Conservation (phyloP, 2,797 vertebrate genomes). For the Selene dorsalis region DNA sequence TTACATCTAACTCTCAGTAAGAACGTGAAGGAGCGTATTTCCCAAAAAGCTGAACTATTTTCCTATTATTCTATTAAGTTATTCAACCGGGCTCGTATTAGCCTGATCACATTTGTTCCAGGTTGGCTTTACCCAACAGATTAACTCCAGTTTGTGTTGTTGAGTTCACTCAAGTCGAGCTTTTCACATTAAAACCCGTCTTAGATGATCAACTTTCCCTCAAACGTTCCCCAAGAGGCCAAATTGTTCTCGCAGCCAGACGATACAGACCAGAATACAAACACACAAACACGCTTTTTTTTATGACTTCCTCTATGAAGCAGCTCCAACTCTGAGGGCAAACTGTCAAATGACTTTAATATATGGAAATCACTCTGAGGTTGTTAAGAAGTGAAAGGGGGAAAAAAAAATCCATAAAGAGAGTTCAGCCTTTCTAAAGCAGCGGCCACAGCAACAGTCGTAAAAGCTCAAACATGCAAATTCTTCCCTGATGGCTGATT, state of each 20-base stretch:
- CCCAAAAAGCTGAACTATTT: neutral
- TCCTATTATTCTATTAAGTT: no score
- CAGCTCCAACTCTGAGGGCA: neutral
- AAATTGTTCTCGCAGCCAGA: slow-evolving; percentile 6
- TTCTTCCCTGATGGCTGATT: slow-evolving; percentile 54
- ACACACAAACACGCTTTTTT: neutral
- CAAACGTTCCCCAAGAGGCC: neutral
- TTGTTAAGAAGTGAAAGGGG: slow-evolving; percentile 21
- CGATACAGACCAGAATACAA: slow-evolving; percentile 16
- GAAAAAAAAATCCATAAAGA: slow-evolving; percentile 11
- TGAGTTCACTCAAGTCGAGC: neutral
- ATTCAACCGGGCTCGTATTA: neutral
- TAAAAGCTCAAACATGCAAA: slow-evolving; percentile 71
- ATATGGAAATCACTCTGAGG: slow-evolving; percentile 21
- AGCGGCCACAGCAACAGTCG: slow-evolving; percentile 64
- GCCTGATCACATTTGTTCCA: neutral
- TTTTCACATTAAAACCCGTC: neutral
- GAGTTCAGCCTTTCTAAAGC: slow-evolving; percentile 27
- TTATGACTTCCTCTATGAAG: slow-evolving; percentile 35
- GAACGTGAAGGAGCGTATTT: no score
- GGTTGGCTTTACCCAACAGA: neutral
- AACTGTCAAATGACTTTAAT: slow-evolving; percentile 14
- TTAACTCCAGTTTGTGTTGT: neutral
- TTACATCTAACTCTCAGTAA: no score
- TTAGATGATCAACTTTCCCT: neutral